phyloP scores from a whole-genome alignment of 2,888 invertebrate species.

The Tetragonula carbonaria region DNA sequence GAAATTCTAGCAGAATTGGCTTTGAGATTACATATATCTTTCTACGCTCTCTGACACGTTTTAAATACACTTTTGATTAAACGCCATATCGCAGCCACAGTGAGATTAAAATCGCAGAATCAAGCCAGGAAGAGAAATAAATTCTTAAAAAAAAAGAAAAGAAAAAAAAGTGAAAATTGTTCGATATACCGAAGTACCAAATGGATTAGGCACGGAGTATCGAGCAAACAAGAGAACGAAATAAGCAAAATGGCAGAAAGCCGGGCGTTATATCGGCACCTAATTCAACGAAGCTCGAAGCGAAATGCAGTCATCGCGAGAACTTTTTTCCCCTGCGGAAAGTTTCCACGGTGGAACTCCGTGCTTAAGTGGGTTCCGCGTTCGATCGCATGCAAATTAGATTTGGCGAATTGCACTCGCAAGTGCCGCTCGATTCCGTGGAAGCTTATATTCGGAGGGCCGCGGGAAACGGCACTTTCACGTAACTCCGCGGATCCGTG shows the following conservation, averaged over 20 bases:
- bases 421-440: slow-evolving; percentile 40
- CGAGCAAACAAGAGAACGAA: not conserved
- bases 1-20: not conserved
- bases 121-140: not conserved
- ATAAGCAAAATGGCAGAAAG: slow-evolving; percentile 32
- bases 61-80: not conserved
- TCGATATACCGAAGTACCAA: not conserved
- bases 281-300: slow-evolving; percentile 40
- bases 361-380: slow-evolving; percentile 51
- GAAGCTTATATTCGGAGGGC: slow-evolving; percentile 1
- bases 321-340: slow-evolving; percentile 46
- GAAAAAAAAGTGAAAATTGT: not conserved
- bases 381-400: slow-evolving; percentile 65
- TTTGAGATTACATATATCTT: no score
- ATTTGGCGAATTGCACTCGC: slow-evolving; percentile 57
- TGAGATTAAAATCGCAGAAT: not conserved
- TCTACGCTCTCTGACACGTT: no score
- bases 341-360: slow-evolving; percentile 40
- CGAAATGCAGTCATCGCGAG: slow-evolving; percentile 40
- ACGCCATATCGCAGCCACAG: no score
- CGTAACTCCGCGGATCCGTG: slow-evolving; percentile 36
- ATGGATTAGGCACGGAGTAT: not conserved
- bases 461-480: not conserved
- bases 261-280: slow-evolving; percentile 36
- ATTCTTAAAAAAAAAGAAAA: not conserved